These are phyloP conservation scores for Hemicrepidius hirtus DNA, from an alignment of 2,888 invertebrate genomes.

Conservation along the genomic window DNA sequence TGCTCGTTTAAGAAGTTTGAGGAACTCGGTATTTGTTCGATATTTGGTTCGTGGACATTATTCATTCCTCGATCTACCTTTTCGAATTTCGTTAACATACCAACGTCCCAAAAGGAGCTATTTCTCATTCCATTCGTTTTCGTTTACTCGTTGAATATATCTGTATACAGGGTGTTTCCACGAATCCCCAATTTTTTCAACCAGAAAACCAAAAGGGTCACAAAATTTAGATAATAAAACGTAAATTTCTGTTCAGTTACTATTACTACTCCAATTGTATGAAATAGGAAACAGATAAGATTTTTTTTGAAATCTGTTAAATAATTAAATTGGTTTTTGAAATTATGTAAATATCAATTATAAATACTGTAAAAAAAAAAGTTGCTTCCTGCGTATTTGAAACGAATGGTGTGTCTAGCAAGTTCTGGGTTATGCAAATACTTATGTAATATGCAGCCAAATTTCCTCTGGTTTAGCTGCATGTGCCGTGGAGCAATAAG, in stretches of 20 bases:
- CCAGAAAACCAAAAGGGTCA: too few relatives aligned
- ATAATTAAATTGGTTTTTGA: too few relatives aligned
- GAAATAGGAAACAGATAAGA: too few relatives aligned
- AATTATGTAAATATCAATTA: too few relatives aligned
- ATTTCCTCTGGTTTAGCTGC: conserved; percentile 21
- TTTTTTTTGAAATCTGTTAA: too few relatives aligned
- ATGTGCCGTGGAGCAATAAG: conserved; percentile 10
- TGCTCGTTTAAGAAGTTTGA: conserved; percentile 22
- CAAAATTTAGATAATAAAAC: too few relatives aligned
- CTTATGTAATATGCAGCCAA: conserved; percentile 28
- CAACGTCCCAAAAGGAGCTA: conserved; percentile 16
- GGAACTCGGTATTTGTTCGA: conserved; percentile 20
- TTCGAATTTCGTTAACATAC: conserved; percentile 15
- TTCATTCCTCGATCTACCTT: conserved; percentile 22
- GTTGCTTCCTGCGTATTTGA: neutral
- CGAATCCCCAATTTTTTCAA: too few relatives aligned
- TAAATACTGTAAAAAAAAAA: neutral
- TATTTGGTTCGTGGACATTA: conserved; percentile 17
- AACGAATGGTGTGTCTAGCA: conserved; percentile 18
- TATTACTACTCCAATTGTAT: too few relatives aligned
- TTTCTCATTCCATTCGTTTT: conserved; percentile 3
- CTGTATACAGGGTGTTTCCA: neutral
- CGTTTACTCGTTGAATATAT: conserved; percentile 16
- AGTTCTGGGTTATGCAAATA: conserved; percentile 21
- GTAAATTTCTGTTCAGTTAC: too few relatives aligned